Evolutionary conservation across 1,140 invertebrate genomes (phyloP).

Genomic region (Megalopta genalis): DNA sequence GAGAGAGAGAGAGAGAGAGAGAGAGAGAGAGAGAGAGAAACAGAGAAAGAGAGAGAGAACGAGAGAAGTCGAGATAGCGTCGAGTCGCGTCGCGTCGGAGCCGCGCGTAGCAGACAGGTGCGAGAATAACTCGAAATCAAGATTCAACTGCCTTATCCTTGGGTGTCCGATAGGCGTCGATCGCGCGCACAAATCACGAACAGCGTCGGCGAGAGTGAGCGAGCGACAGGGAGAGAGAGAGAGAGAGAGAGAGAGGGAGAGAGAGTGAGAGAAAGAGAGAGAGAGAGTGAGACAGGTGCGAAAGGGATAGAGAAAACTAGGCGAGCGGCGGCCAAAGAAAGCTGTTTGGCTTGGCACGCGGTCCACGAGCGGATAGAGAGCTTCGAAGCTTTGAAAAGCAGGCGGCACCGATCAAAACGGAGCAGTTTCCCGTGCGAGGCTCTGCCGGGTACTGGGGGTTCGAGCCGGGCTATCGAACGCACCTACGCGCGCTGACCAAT

Average conservation of each 20-base stretch:
- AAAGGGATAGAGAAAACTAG: not conserved
- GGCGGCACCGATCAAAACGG: slow-evolving; percentile 51
- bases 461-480: slow-evolving; percentile 77
- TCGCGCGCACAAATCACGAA: too few species aligned
- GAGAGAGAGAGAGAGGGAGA: too few species aligned
- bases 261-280: too few species aligned
- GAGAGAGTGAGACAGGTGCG: too few species aligned
- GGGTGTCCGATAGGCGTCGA: too few species aligned
- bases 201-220: too few species aligned
- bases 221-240: too few species aligned
- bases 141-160: too few species aligned
- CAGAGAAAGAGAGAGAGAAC: not conserved
- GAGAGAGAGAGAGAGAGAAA: too few species aligned
- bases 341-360: slow-evolving; percentile 35
- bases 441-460: slow-evolving; percentile 77
- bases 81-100: not conserved
- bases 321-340: slow-evolving; percentile 8
- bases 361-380: slow-evolving; percentile 33
- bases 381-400: slow-evolving; percentile 40
- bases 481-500: slow-evolving; percentile 72
- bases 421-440: slow-evolving; percentile 73
- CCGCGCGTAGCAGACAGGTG: too few species aligned
- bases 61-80: not conserved
- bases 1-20: too few species aligned
- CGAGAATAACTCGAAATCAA: too few species aligned